Evolutionary conservation across 1,140 invertebrate species (phyloP).

Genomic region (Drosophila arizonae): DNA sequence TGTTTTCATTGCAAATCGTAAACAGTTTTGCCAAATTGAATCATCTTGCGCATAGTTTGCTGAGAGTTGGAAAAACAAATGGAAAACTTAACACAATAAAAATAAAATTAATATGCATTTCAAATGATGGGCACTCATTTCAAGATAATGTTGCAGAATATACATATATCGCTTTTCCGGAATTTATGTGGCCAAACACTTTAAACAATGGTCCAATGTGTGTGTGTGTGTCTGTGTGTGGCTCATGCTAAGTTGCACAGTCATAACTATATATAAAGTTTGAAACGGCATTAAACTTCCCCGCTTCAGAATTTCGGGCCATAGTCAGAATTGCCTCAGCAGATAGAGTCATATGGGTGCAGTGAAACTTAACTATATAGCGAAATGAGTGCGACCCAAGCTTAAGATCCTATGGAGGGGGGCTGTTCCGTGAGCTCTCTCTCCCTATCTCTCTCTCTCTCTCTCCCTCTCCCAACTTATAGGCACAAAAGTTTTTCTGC

Average conservation of each 20-base stretch:
- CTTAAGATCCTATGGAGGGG: not conserved
- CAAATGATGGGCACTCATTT: slow-evolving; percentile 21
- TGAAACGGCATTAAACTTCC: slow-evolving; percentile 27
- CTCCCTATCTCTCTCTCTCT: not conserved
- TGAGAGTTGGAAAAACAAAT: not conserved
- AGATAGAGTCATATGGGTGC: slow-evolving; percentile 12
- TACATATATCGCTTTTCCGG: slow-evolving; percentile 4
- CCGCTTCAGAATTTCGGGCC: slow-evolving; percentile 4
- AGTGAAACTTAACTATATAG: slow-evolving; percentile 35
- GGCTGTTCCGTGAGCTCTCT: not conserved
- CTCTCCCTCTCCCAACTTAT: slow-evolving; percentile 22
- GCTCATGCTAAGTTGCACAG: not conserved
- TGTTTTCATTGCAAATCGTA: not conserved
- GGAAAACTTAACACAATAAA: not conserved
- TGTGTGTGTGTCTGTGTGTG: no score
- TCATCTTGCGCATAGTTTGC: not conserved
- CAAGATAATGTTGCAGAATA: not conserved
- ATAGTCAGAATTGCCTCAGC: not conserved
- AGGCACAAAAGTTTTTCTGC: slow-evolving; percentile 25
- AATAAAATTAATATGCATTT: slow-evolving; percentile 3
- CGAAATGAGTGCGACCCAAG: not conserved
- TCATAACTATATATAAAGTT: slow-evolving; percentile 37
- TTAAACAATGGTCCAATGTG: slow-evolving; percentile 4
- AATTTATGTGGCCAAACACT: slow-evolving; percentile 27
- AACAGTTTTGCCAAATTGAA: not conserved